Base-by-base conservation (phyloP, 2,888 invertebrate genomes). In the Eupeodes latifasciatus region DNA sequence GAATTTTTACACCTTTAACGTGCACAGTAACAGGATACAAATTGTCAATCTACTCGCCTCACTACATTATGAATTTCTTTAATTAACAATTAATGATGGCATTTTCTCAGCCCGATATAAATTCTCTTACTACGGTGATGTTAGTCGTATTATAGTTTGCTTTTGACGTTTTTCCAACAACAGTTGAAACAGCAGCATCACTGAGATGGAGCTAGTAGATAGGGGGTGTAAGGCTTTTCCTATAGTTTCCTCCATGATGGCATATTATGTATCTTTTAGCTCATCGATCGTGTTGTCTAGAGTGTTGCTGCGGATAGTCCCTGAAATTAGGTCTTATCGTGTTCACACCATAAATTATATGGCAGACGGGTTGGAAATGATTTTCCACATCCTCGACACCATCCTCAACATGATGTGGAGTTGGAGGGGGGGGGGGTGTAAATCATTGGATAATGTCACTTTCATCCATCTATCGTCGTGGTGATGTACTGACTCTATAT, bases 51-150 rank as follows among this genome's bases (percentile, higher is more conserved):
- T 79, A n/a, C 74, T 67, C 36, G 27, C 71, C 57, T 19, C 12
- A 19, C 6, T 40, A n/a, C 36, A 19, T 19, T 67, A 74, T 79
- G 83, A 78, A 61, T 83, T 79, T 57, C 78, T 67, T 84, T 79
- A 84, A 79, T 84, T 79, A 79, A 67, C 74, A 79, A 78, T 75
- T 84, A 79, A 84, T 84, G 61, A 84, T 84, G 61, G 47, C 16
- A 53, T 59, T 55, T 47, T 10, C 36, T 61, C 16, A n/a, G 71
- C 71, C 19, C 61, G 19, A 62, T 76, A 62, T 76, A 59, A 57
- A 75, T 62, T 75, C 62, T 62, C 34, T 36, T 47, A 14, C 34
- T 61, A 1, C 47, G 34, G 44, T 55, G 19, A 5, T 11, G 5
- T 4, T 12, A 11, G 27, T 19, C 11, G 19, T 71, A 27, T 27